phyloP scores from a whole-genome alignment of 1,140 invertebrate species.

The Linepithema humile region DNA sequence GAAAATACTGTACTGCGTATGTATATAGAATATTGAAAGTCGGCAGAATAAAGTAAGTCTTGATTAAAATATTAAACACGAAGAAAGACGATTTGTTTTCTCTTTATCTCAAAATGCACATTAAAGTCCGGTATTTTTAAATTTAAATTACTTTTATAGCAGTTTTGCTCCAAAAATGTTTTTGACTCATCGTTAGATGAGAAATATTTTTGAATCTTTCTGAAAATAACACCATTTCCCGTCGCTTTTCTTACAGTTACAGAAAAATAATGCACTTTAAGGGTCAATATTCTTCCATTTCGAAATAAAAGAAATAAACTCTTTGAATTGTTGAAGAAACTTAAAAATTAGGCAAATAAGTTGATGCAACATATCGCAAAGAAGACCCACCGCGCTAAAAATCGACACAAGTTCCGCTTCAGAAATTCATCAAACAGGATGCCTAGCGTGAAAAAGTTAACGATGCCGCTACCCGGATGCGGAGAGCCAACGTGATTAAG shows the following conservation, averaged over 20 bases:
- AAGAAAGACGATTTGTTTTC: neutral
- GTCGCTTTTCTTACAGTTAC: too few species aligned
- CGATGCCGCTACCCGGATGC: neutral
- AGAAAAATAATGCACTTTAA: too few species aligned
- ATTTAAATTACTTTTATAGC: too few species aligned
- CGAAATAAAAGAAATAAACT: too few species aligned
- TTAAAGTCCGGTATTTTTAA: too few species aligned
- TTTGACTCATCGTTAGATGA: too few species aligned
- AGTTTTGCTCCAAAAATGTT: too few species aligned
- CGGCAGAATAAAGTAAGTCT: neutral
- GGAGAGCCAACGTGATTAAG: slow-evolving; percentile 3
- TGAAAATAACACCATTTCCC: too few species aligned
- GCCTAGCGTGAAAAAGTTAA: slow-evolving; percentile 1
- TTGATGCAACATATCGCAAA: neutral
- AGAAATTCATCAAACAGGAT: neutral
- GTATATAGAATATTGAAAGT: neutral
- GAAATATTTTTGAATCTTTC: too few species aligned
- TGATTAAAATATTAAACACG: neutral
- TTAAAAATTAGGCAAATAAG: neutral
- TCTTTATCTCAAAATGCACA: neutral
- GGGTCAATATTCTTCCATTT: too few species aligned
- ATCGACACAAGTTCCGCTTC: neutral
- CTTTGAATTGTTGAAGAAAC: too few species aligned
- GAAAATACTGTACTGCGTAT: neutral
- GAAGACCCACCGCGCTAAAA: too few species aligned